These are phyloP conservation scores for Toxonevra muliebris DNA, from an alignment of 2,888 invertebrate species.

Conservation along the genomic window DNA sequence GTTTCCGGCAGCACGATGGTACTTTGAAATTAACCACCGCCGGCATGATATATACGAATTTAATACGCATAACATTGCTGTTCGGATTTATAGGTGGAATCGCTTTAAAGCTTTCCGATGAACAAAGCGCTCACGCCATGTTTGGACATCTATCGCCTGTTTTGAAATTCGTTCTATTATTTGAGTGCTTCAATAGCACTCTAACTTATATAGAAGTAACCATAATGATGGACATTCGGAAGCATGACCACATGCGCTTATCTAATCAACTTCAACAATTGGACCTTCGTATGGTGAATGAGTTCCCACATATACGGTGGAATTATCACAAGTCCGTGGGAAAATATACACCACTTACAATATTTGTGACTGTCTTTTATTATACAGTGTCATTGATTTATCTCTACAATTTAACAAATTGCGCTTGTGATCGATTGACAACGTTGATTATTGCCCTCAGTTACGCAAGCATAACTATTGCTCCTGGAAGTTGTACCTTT, in stretches of 20 bases:
- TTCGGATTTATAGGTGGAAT: conserved; percentile 44
- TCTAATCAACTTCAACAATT: conserved; percentile 46
- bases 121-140: conserved; percentile 45
- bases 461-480: conserved; percentile 48
- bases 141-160: conserved; percentile 49
- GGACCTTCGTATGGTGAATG: conserved; percentile 43
- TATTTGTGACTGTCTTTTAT: conserved; percentile 36
- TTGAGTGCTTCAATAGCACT: conserved; percentile 47
- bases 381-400: conserved; percentile 42
- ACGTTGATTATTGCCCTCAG: conserved; percentile 46
- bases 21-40: conserved; percentile 22
- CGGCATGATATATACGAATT: conserved; percentile 29
- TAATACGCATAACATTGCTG: conserved; percentile 35
- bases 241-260: conserved; percentile 44
- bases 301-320: conserved; percentile 51
- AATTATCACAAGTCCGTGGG: conserved; percentile 49
- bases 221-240: conserved; percentile 44
- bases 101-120: conserved; percentile 43
- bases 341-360: conserved; percentile 47
- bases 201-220: conserved; percentile 44
- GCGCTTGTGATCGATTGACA: conserved; percentile 49
- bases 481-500: conserved; percentile 45
- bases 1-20: conserved; percentile 40
- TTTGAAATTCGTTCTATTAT: conserved; percentile 45
- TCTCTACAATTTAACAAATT: conserved; percentile 47